Evolutionary conservation across 2,797 vertebrate genomes (phyloP).

Genomic region (Sylvia borin): DNA sequence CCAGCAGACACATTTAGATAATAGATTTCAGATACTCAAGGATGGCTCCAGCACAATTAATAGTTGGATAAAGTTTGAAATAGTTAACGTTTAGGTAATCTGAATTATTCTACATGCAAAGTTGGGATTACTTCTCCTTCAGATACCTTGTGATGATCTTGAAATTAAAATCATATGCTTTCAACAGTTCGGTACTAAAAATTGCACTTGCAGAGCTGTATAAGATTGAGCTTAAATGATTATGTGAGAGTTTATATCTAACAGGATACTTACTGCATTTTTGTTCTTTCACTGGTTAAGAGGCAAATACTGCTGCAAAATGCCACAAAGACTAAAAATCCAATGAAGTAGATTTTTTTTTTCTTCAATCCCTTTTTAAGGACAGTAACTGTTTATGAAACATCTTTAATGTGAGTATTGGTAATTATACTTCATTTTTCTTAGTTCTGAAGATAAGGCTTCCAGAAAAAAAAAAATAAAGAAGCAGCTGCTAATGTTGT

Average conservation of each 20-base stretch:
- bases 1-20: background rate
- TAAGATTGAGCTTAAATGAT: background rate
- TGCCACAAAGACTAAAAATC: background rate
- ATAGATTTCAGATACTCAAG: background rate
- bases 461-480: background rate
- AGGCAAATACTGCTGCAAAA: background rate
- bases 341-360: background rate
- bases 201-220: background rate
- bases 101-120: background rate
- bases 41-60: background rate
- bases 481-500: background rate
- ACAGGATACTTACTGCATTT: rapidly evolving
- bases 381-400: background rate
- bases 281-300: background rate
- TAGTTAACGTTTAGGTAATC: background rate
- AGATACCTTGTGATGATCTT: background rate
- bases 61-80: background rate
- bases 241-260: rapidly evolving
- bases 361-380: background rate
- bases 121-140: background rate
- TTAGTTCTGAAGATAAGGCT: background rate
- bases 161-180: background rate
- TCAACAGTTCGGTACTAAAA: background rate
- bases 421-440: background rate
- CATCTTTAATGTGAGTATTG: background rate